These are phyloP conservation scores for Cygnus olor DNA, from an alignment of 2,797 vertebrate genomes.

Conservation along the genomic window DNA sequence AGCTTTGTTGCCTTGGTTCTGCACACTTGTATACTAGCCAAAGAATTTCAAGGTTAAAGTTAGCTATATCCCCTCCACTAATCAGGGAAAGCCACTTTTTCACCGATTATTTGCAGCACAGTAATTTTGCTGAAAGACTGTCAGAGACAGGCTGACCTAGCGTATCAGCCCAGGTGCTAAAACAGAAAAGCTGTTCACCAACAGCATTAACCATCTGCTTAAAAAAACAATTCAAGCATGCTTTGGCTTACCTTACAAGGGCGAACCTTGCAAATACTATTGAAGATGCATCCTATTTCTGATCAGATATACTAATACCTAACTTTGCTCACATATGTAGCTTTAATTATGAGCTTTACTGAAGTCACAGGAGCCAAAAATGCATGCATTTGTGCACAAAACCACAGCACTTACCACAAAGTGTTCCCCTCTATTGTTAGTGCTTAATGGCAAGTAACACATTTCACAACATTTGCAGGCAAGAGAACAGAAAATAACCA, in stretches of 20 bases:
- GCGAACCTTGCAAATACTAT: neutral
- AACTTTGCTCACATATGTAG: neutral
- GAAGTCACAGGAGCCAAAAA: neutral
- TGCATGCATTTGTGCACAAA: rapidly evolving
- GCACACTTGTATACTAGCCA: neutral
- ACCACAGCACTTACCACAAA: neutral
- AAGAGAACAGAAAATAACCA: neutral
- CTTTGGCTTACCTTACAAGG: rapidly evolving
- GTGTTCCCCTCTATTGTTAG: neutral
- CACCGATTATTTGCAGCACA: neutral
- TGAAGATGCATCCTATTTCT: neutral
- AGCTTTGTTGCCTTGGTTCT: rapidly evolving
- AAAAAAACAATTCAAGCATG: neutral
- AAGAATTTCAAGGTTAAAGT: too few relatives aligned
- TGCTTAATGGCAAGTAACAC: neutral
- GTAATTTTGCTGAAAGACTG: neutral
- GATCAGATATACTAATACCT: neutral
- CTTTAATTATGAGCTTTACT: neutral
- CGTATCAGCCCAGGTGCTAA: neutral
- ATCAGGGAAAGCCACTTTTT: neutral
- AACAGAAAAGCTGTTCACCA: neutral
- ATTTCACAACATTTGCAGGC: neutral
- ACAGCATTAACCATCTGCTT: neutral
- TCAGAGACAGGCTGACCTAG: neutral
- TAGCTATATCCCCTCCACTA: neutral